Conservation (phyloP, 2,888 invertebrate species). For the Frankliniella intonsa region DNA sequence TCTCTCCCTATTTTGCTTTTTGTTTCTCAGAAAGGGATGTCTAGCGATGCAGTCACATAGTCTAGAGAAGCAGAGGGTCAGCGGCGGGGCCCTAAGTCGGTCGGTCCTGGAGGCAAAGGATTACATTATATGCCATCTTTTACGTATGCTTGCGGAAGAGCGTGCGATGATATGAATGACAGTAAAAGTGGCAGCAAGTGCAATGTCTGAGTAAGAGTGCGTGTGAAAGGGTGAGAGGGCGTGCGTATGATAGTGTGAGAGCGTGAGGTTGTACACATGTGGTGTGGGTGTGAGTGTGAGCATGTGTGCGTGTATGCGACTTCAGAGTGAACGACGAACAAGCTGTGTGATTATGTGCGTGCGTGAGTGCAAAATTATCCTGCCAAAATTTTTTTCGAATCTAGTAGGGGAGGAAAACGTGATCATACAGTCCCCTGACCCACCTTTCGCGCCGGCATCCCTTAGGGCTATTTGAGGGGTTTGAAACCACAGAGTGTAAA, state of each 20-base stretch:
- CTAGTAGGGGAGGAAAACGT: neutral
- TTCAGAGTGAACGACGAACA: neutral
- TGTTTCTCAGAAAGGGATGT: too few relatives aligned
- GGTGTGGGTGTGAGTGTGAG: slow-evolving; percentile 28
- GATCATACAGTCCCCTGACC: too few relatives aligned
- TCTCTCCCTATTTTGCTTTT: too few relatives aligned
- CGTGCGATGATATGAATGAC: slow-evolving; percentile 25
- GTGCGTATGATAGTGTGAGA: too few relatives aligned
- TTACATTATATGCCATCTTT: neutral
- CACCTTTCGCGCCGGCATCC: too few relatives aligned
- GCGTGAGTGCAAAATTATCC: slow-evolving; percentile 14
- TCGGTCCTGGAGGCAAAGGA: neutral
- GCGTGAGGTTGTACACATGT: too few relatives aligned
- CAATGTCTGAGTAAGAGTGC: too few relatives aligned
- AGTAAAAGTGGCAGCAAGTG: slow-evolving; percentile 20
- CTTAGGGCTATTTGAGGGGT: too few relatives aligned
- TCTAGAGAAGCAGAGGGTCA: too few relatives aligned
- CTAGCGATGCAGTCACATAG: too few relatives aligned
- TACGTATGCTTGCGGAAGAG: slow-evolving; percentile 17
- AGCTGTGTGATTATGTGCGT: neutral
- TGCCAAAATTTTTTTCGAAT: neutral
- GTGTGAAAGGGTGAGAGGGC: too few relatives aligned
- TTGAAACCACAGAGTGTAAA: too few relatives aligned
- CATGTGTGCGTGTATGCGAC: slow-evolving; percentile 33
- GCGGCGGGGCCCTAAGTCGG: neutral